Conservation (phyloP, 1,140 invertebrate genomes). For the Lordiphosa mommai region DNA sequence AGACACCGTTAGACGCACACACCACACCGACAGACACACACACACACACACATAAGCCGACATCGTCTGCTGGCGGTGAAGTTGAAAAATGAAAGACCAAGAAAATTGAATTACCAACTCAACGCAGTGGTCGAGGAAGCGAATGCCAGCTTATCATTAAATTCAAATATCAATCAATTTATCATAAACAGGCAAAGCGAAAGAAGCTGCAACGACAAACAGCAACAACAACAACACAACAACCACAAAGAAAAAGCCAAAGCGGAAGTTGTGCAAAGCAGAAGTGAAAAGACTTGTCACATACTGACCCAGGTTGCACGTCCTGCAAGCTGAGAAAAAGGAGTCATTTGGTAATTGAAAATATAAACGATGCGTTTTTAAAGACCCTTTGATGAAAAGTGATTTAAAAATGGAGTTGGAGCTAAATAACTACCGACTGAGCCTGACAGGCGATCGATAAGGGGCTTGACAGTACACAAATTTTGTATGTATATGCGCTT, state of each 20-base stretch:
- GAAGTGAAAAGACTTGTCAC: too few species aligned
- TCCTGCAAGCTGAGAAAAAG: too few species aligned
- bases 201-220: not conserved
- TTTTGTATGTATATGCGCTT: too few species aligned
- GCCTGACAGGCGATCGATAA: too few species aligned
- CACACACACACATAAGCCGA: conserved; percentile 11
- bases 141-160: conserved; percentile 62
- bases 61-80: conserved; percentile 51
- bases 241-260: not conserved
- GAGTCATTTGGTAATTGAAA: too few species aligned
- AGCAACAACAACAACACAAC: conserved; percentile 29
- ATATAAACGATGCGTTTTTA: too few species aligned
- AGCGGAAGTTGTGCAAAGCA: not conserved
- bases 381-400: too few species aligned
- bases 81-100: conserved; percentile 67
- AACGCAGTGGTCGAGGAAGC: conserved; percentile 18
- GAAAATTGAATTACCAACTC: conserved; percentile 68
- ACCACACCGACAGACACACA: conserved; percentile 14
- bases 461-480: too few species aligned
- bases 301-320: too few species aligned
- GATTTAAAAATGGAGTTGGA: too few species aligned
- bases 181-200: conserved; percentile 47
- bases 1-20: conserved; percentile 20
- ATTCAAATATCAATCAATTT: conserved; percentile 78
- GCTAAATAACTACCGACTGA: too few species aligned